Evolutionary conservation across 2,888 invertebrate species (phyloP), one percentile per base, ranked within the genome.

Genomic region (Pterostichus niger): DNA sequence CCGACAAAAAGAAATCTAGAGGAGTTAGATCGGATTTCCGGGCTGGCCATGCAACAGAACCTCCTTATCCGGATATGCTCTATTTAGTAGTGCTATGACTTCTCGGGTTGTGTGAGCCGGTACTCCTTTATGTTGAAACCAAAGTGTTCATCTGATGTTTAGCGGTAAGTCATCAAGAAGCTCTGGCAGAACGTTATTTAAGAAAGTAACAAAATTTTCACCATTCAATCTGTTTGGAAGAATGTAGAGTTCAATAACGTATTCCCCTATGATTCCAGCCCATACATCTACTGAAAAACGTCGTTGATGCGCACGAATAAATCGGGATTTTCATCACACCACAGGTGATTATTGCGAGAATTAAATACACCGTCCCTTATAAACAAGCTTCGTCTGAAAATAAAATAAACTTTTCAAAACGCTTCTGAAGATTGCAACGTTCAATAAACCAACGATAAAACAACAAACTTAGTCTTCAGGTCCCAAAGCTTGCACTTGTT

Each of bases 41-140:
- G n/a, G n/a, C n/a, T 78, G 59, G 78, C 78, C 54, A 78, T 35
- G 78, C 61, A 78, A 78, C 46, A 56, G 35, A 35, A 78, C 79
- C 17, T 59, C 59, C 11, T 59, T 79, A 35, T 61, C 44, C 44
- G 79, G 79, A 49, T 79, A 84, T 84, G 90, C 13, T 88, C 87
- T 80, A 85, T 88, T 73, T 90, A 90, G 59, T 59, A 59, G 31
- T 59, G 59, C 59, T 59, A 59, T 31, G 54, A 54, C 54, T 15
- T 54, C 54, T 54, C 64, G 64, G n/a, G 64, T 40, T 33, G 40
- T 64, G 40, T 64, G 64, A 44, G 71, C 40, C 44, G 71, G 71
- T 44, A n/a, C 40, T 71, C 71, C 71, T 40, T 71, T 40, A 71
- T 71, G 71, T 71, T 71, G 40, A 71, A 44, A 71, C 40, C 46